A percentile compares a stretch with the other conserved stretches of the same genome.
Conservation (phyloP, 2,113 vertebrate species). For the Corythornis cristatus region DNA sequence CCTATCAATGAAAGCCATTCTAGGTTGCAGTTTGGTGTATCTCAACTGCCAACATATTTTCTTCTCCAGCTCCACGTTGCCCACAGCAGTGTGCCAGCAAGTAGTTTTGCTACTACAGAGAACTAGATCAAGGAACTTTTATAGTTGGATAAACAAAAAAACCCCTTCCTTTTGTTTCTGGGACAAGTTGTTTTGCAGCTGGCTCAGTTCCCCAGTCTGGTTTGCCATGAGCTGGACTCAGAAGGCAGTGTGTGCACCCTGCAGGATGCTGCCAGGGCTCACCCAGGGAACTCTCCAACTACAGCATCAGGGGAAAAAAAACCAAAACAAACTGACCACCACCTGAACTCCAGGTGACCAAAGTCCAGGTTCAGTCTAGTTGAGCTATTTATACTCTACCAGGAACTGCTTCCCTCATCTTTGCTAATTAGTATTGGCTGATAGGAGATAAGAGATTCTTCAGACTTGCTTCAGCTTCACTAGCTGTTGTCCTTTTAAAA, state of each 20-base stretch:
- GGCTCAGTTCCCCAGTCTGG: not conserved
- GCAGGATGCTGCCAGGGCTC: not conserved
- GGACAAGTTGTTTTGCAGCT: not conserved
- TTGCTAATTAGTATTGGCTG: not conserved
- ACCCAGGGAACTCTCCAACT: not conserved
- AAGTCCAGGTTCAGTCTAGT: not conserved
- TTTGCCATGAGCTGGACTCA: not conserved
- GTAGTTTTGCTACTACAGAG: not conserved
- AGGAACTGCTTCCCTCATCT: not conserved
- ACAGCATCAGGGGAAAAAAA: rapidly evolving
- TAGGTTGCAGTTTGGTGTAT: not conserved
- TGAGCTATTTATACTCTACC: not conserved
- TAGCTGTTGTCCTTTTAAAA: not conserved
- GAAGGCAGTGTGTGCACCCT: not conserved
- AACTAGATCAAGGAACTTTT: not conserved
- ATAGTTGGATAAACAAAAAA: not conserved
- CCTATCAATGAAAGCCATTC: not conserved
- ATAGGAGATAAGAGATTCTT: not conserved
- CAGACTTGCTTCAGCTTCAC: not conserved
- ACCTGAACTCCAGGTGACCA: not conserved
- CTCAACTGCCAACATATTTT: not conserved
- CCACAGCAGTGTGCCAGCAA: not conserved
- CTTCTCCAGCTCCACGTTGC: not conserved
- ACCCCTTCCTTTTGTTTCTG: not conserved
- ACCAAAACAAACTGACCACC: not conserved